A percentile compares a stretch with the other conserved stretches of the same genome.
These are phyloP conservation scores for Stichodactyla mertensii DNA, from an alignment of 64 coral and sea anemone genomes.

Conservation along the genomic window DNA sequence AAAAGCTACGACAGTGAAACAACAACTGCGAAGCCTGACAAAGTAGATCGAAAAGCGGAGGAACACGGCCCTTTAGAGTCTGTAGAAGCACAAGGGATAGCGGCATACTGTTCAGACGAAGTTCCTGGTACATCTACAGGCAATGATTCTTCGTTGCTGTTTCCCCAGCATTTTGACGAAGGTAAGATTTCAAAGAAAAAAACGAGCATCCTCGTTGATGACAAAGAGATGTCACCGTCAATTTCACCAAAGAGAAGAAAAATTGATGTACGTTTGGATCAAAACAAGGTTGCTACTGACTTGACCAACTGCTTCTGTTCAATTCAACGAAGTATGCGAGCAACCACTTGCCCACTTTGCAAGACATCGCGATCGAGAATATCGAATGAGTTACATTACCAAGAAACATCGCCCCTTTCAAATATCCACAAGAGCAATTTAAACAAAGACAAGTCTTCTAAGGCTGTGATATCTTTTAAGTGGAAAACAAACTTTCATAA, in stretches of 20 bases:
- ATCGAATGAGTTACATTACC: background rate
- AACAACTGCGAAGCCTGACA: background rate
- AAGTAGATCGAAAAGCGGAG: background rate
- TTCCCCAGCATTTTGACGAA: background rate
- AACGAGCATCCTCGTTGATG: background rate
- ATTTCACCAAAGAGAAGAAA: background rate
- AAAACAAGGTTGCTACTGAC: background rate
- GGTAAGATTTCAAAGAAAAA: background rate
- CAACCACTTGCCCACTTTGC: background rate
- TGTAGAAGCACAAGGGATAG: no score
- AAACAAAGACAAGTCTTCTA: background rate
- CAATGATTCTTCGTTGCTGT: background rate
- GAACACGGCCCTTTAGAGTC: background rate
- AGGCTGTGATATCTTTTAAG: constrained; percentile 12
- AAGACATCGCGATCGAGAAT: background rate
- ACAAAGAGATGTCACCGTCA: background rate
- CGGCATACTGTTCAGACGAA: background rate
- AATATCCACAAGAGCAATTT: background rate
- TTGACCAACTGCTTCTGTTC: constrained; percentile 30
- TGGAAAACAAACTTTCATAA: constrained; percentile 71
- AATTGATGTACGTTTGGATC: background rate
- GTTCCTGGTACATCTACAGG: background rate
- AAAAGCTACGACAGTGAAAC: background rate
- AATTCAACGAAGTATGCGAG: background rate
- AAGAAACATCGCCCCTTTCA: background rate